Base-by-base conservation (phyloP, 2,888 invertebrate species). In the Scelioninae gen. 1 region DNA sequence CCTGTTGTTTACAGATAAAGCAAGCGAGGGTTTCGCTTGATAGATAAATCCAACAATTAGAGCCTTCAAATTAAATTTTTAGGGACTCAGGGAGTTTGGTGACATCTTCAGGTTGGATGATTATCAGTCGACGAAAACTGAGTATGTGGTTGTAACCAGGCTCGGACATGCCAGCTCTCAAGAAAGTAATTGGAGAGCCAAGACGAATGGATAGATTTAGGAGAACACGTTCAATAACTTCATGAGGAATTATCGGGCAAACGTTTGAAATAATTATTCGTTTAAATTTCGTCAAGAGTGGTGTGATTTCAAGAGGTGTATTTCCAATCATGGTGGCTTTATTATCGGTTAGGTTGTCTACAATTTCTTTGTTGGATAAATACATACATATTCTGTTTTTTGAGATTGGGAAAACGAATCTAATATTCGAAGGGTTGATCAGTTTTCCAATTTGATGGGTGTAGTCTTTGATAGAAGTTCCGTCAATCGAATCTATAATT, bases 251-350 rank as follows among this genome's bases (percentile, higher is more conserved):
- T 0, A 84, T 74, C 2, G 85, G 85, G 55, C 81, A 83, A 0
- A 84, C 84, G 51, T 86, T 86, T 11, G 84, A 86, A 0, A 85
- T 9, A 0, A 85, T 76, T 0, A 83, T 49, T 31, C 84, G 32
- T 60, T 83, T 62, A 6, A 40, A 34, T 77, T 76, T 77, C 0
- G 58, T 45, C 8, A 84, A 55, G 0, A 85, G 56, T 0, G 85
- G 85, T 53, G 76, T 53, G 1, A 85, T 77, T 11, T 43, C 45
- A 1, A 84, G 53, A 0, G 6, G 10, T 8, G 32, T 49, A n/a
- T 66, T 63, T 0, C 32, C 5, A 2, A 84, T 66, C 0, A 45
- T 51, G 16, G 13, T 63, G 11, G 63, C 60, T 32, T 66, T 47
- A 0, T 65, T 58, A 11, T 74, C 77, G 0, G 47, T 62, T 5